These are phyloP conservation scores for Eupithecia exiguata DNA, from an alignment of 2,888 invertebrate genomes.

Conservation along the genomic window DNA sequence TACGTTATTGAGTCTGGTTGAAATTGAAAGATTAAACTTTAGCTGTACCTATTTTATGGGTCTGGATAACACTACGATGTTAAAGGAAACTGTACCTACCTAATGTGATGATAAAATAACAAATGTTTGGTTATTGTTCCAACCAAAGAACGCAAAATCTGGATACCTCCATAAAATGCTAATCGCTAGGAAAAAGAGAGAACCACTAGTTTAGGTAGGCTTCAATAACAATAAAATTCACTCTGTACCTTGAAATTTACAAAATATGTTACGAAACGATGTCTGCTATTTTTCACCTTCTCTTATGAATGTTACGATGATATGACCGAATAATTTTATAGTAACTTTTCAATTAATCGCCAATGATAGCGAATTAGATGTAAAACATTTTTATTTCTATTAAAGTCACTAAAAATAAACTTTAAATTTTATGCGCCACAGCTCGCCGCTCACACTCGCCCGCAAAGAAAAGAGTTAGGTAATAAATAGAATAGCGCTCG, in stretches of 20 bases:
- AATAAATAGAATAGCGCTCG: too few relatives aligned
- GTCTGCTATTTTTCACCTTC: neutral
- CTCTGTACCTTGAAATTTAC: neutral
- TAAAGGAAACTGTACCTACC: neutral
- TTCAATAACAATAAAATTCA: neutral
- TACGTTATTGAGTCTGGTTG: too few relatives aligned
- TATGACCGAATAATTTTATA: too few relatives aligned
- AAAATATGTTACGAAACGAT: slow-evolving; percentile 18
- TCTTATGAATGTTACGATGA: neutral
- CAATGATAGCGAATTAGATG: neutral
- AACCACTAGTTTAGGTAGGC: neutral
- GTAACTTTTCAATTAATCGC: neutral
- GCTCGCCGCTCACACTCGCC: too few relatives aligned
- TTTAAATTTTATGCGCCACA: too few relatives aligned
- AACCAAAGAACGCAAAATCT: neutral
- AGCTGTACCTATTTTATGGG: neutral
- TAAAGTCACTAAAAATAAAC: too few relatives aligned
- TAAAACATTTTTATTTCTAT: too few relatives aligned
- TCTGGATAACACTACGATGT: neutral
- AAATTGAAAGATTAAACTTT: neutral
- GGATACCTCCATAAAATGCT: neutral
- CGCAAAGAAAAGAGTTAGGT: too few relatives aligned
- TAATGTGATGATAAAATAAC: neutral
- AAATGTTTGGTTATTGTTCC: neutral
- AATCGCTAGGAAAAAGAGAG: neutral